These are phyloP conservation scores for Limosa lapponica DNA, from an alignment of 2,797 vertebrate species.

Conservation along the genomic window DNA sequence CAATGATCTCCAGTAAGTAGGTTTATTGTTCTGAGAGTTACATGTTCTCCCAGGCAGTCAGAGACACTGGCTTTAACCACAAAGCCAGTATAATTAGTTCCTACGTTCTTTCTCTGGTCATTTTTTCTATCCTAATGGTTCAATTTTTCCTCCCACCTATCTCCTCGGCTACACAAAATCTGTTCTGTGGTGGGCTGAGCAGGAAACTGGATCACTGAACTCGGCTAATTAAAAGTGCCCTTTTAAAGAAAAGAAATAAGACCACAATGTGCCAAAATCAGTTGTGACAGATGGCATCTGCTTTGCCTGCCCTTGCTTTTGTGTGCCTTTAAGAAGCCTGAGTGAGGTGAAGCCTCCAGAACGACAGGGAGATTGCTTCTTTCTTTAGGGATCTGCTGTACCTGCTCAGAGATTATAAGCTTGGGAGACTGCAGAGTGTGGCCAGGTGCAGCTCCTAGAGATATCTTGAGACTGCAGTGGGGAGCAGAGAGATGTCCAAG, in stretches of 20 bases:
- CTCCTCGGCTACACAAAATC: background rate
- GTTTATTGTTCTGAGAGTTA: background rate
- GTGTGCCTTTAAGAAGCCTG: background rate
- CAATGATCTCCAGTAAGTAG: background rate
- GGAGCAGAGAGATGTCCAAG: background rate
- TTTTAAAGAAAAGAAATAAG: background rate
- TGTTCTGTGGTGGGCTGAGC: background rate
- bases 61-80: background rate
- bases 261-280: background rate
- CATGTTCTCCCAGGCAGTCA: background rate
- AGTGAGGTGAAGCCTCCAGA: background rate
- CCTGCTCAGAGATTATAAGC: background rate
- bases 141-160: background rate
- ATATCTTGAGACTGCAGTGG: background rate
- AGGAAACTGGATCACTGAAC: background rate
- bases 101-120: rapidly evolving
- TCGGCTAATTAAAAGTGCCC: background rate
- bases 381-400: background rate
- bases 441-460: background rate
- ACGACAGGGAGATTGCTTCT: background rate
- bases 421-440: background rate
- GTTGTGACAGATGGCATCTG: slow-evolving; percentile 32
- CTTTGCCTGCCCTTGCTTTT: slow-evolving; percentile 5
- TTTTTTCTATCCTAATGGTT: background rate
- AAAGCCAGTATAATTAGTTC: background rate